Conservation (phyloP, 2,888 invertebrate genomes). For the Atrina japonica region DNA sequence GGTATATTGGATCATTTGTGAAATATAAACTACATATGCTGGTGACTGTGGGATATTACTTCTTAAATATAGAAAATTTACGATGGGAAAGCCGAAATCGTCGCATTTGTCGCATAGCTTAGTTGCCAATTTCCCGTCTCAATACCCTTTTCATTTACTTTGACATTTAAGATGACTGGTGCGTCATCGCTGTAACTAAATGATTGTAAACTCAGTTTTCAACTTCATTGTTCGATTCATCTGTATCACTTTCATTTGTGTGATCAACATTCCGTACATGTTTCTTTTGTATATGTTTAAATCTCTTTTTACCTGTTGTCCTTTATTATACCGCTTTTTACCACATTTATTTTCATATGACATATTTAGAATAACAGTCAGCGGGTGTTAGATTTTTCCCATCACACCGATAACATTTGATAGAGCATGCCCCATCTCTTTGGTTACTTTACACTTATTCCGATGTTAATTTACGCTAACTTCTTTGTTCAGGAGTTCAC, state of each 20-base stretch:
- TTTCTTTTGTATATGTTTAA: not conserved
- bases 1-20: no score
- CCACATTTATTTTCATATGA: not conserved
- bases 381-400: conserved; percentile 5
- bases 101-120: no score
- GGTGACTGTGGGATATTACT: no score
- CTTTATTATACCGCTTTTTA: not conserved
- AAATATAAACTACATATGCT: no score
- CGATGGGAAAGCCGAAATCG: no score
- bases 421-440: not conserved
- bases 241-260: not conserved
- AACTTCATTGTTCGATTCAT: not conserved
- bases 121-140: no score
- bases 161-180: not conserved
- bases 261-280: not conserved
- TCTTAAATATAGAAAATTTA: no score
- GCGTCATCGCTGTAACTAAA: not conserved
- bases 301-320: no score
- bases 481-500: no score
- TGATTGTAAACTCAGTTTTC: not conserved
- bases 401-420: conserved; percentile 1
- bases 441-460: not conserved
- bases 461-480: not conserved
- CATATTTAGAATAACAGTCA: not conserved
- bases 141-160: conserved; percentile 1